Base-by-base conservation (phyloP, 2,113 vertebrate species). In the Mellivora capensis region DNA sequence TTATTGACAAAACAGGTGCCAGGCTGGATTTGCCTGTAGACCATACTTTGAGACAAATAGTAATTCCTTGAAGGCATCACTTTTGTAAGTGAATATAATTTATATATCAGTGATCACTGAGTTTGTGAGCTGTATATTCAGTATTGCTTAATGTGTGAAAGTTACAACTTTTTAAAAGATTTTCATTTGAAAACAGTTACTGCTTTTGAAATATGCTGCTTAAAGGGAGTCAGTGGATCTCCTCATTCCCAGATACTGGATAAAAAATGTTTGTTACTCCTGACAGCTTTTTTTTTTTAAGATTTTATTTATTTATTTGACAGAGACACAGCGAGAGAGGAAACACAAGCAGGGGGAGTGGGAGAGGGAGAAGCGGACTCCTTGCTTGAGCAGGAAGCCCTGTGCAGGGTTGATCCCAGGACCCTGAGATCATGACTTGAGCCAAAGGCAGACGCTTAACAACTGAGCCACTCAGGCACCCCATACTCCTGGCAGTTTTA, bases 161-260 rank as follows among this genome's bases (percentile, higher is more conserved):
- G 21, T 76, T 77, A 44, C 29, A 74, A 80, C 59, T 94, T 81
- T 49, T 69, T 31, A 29, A 86, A 76, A 93, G 18, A 67, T 42
- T 88, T 87, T 91, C 10, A 61, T 91, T 87, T n/a, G 94, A 34
- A 71, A 91, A 57, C n/a, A 83, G 29, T 91, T 94, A 29, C 5
- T 81, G 25, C 69, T 94, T 93, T 93, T 57, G 44, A 96, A 91
- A 91, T 80, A 1, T 31, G 59, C 44, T 97, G 14, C 39, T 92
- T 95, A 72, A 84, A 95, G 23, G 44, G 37, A 42, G 4, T 93
- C 25, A 44, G 6, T 89, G 17, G n/a, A 39, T 93, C 42, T 81
- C 44, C 11, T 79, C 7, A 52, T 91, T 94, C 15, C 47, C 34
- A 93, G 69, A 62, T 69, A 61, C 1, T 72, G 85, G 81, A 44